These are phyloP conservation scores for Mamestra brassicae DNA, from an alignment of 2,888 invertebrate species.

Conservation along the genomic window DNA sequence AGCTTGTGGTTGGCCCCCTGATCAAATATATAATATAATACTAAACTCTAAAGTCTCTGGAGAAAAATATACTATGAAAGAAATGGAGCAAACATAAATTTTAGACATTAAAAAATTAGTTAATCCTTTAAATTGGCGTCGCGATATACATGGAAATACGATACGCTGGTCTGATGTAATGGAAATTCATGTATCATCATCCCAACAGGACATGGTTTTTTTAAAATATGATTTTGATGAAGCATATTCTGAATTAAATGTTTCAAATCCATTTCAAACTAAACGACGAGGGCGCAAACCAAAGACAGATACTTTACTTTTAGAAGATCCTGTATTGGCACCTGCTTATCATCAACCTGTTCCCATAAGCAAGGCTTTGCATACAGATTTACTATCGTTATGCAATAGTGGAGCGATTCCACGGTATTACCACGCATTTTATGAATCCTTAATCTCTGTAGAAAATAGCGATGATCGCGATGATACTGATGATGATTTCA, in stretches of 20 bases:
- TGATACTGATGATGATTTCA: too few relatives aligned
- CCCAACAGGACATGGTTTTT: too few relatives aligned
- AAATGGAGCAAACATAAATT: constrained; percentile 12
- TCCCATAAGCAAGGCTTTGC: too few relatives aligned
- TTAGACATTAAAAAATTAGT: constrained; percentile 32
- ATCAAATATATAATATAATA: constrained; percentile 34
- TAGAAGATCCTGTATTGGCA: too few relatives aligned
- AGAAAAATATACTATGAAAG: constrained; percentile 2
- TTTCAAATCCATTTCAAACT: constrained; percentile 36
- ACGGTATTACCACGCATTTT: too few relatives aligned
- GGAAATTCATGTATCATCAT: constrained; percentile 16
- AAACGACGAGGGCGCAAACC: constrained; percentile 45
- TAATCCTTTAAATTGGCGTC: constrained; percentile 13
- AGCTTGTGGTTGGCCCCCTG: constrained; percentile 5
- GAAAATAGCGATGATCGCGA: too few relatives aligned
- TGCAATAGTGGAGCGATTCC: background rate
- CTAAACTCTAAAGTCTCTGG: constrained; percentile 30
- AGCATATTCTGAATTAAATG: constrained; percentile 25
- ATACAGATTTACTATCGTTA: too few relatives aligned
- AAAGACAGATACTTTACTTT: constrained; percentile 1
- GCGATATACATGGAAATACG: constrained; percentile 16
- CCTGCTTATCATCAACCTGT: too few relatives aligned
- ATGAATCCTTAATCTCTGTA: too few relatives aligned
- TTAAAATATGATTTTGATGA: constrained; percentile 27
- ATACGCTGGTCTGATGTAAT: constrained; percentile 15